phyloP scores from a whole-genome alignment of 2,797 vertebrate species.

The Cyprinodon diabolis region DNA sequence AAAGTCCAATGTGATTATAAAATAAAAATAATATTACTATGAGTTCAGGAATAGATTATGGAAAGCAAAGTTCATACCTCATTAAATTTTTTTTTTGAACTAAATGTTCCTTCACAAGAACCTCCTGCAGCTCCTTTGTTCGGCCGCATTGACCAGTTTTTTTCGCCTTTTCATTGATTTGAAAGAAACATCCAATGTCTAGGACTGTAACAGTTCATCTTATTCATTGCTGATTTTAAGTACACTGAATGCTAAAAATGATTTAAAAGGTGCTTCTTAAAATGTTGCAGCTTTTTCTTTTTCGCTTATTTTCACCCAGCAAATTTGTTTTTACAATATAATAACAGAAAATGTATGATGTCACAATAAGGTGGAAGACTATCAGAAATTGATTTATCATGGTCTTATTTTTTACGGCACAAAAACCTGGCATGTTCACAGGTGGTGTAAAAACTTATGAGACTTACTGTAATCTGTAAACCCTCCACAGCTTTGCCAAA shows the following conservation, averaged over 20 bases:
- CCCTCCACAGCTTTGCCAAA: slow-evolving; percentile 36
- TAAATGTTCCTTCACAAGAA: not conserved
- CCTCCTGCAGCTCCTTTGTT: not conserved
- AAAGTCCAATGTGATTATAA: no score
- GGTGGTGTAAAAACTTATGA: not conserved
- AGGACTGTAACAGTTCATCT: not conserved
- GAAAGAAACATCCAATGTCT: no score
- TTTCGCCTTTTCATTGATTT: not conserved
- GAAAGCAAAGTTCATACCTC: no score
- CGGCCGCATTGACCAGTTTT: not conserved
- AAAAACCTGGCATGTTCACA: not conserved
- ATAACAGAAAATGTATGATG: not conserved
- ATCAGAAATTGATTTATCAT: not conserved
- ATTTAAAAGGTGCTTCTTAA: not conserved
- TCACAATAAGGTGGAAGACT: not conserved
- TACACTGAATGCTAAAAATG: not conserved
- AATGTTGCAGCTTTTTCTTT: not conserved
- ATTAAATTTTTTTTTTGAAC: no score
- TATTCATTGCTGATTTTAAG: not conserved
- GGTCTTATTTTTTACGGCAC: not conserved
- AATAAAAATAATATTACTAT: no score
- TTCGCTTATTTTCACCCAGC: not conserved
- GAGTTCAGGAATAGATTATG: no score
- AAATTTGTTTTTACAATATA: not conserved
- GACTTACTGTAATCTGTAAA: slow-evolving; percentile 6